Conservation (phyloP, 2,797 vertebrate genomes). For the Sparidentex hasta region DNA sequence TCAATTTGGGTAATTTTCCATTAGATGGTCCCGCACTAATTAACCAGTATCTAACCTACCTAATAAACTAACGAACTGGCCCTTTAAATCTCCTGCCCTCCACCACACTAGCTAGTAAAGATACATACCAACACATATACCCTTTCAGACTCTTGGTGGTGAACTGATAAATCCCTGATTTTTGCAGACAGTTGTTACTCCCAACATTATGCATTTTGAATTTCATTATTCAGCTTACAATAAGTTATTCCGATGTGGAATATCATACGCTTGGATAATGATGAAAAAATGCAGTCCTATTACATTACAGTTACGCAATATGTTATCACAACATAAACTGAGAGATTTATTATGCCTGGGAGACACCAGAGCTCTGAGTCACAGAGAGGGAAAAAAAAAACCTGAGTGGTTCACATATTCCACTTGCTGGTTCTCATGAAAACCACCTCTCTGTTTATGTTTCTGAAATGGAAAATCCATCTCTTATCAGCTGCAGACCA, state of each 20-base stretch:
- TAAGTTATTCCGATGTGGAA: conserved; percentile 4
- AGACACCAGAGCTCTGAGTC: conserved; percentile 45
- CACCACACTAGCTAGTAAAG: too few species aligned
- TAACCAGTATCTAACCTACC: too few species aligned
- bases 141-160: too few species aligned
- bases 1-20: too few species aligned
- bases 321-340: conserved; percentile 38
- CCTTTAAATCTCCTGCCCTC: too few species aligned
- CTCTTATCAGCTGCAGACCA: conserved; percentile 58
- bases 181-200: background rate
- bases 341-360: conserved; percentile 31
- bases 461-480: conserved; percentile 70
- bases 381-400: conserved; percentile 20
- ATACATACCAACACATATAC: too few species aligned
- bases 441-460: conserved; percentile 65
- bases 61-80: too few species aligned
- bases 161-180: too few species aligned
- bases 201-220: conserved; percentile 5
- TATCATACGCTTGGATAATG: conserved; percentile 11
- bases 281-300: conserved; percentile 19
- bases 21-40: too few species aligned
- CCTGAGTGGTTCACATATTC: conserved; percentile 58
- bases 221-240: background rate
- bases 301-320: conserved; percentile 33
- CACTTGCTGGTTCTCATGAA: conserved; percentile 55